These are phyloP conservation scores for Sesia bembeciformis DNA, from an alignment of 2,888 invertebrate species.

Conservation along the genomic window DNA sequence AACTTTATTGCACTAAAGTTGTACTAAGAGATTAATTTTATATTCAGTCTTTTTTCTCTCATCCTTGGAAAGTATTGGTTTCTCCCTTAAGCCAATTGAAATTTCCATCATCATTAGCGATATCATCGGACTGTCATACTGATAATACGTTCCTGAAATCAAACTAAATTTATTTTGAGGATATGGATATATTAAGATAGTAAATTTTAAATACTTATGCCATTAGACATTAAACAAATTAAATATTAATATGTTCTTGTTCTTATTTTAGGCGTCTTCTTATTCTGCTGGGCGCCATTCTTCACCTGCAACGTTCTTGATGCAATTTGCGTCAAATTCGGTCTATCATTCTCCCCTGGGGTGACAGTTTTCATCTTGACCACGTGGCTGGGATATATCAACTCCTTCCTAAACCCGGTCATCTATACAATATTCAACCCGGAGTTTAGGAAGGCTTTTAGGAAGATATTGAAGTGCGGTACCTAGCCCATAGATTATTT, in stretches of 20 bases:
- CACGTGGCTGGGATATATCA: constrained; percentile 99
- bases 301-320: constrained; percentile 98
- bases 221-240: no score
- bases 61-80: no score
- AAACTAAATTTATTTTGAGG: no score
- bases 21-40: no score
- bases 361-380: constrained; percentile 94
- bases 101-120: no score
- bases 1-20: no score
- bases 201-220: no score
- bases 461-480: constrained; percentile 88
- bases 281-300: constrained; percentile 99
- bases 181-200: no score
- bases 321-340: constrained; percentile 93
- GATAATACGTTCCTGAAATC: no score
- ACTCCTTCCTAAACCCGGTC: constrained; percentile 93
- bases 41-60: no score
- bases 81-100: no score
- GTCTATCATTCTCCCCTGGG: constrained; percentile 85
- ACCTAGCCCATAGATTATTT: constrained; percentile 65
- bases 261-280: constrained; percentile 89
- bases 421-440: constrained; percentile 97
- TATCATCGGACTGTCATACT: no score
- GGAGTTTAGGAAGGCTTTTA: constrained; percentile 98
- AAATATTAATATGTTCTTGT: neutral